Conservation (phyloP, 2,888 invertebrate species). For the Stenurella melanura region DNA sequence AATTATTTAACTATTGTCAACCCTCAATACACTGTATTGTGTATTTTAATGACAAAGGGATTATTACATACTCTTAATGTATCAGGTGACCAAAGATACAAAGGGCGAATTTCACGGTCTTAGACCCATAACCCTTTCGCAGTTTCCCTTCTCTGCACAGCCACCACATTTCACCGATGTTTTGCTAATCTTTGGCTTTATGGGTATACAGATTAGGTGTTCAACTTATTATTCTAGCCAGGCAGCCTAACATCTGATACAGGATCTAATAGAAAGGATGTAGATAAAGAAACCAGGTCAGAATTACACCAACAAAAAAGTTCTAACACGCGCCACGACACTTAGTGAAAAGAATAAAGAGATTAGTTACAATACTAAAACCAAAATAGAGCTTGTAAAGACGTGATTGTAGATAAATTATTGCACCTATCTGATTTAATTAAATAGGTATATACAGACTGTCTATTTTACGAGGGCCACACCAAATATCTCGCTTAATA, state of each 20-base stretch:
- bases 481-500: too few relatives aligned
- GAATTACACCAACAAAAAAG: constrained; percentile 51
- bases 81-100: constrained; percentile 60
- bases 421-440: too few relatives aligned
- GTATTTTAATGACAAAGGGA: constrained; percentile 61
- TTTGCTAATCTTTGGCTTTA: constrained; percentile 62
- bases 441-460: too few relatives aligned
- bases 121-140: constrained; percentile 53
- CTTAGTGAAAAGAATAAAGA: not conserved
- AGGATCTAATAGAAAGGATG: constrained; percentile 51
- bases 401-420: too few relatives aligned
- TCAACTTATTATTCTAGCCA: constrained; percentile 60
- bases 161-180: constrained; percentile 55
- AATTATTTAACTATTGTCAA: constrained; percentile 50
- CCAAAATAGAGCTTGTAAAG: too few relatives aligned
- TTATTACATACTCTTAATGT: constrained; percentile 60
- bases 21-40: constrained; percentile 59
- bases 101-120: constrained; percentile 61
- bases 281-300: constrained; percentile 48
- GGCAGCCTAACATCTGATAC: constrained; percentile 53
- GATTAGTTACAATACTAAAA: not conserved
- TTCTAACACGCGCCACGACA: constrained; percentile 45
- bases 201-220: constrained; percentile 60
- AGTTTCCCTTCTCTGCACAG: constrained; percentile 44
- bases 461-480: too few relatives aligned